Evolutionary conservation across 1,140 invertebrate species (phyloP).

Genomic region (Chironomus striatipennis): DNA sequence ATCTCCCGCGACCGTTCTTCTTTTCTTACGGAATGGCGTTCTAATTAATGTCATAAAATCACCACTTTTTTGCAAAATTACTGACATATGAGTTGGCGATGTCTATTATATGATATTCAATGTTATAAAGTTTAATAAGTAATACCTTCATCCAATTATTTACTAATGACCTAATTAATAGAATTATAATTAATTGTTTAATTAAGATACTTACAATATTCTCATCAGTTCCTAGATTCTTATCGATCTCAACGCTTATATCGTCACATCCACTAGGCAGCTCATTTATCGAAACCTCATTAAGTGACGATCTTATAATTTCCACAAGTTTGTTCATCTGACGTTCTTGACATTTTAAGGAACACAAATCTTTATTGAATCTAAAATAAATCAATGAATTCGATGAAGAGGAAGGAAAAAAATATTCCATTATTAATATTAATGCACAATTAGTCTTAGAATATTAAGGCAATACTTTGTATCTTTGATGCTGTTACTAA

Average conservation of each 20-base stretch:
- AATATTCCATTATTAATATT: constrained; percentile 19
- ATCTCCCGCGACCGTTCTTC: constrained; percentile 34
- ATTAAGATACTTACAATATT: constrained; percentile 5
- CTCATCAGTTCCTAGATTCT: neutral
- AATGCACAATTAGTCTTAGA: neutral
- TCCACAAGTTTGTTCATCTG: constrained; percentile 71
- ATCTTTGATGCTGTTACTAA: constrained; percentile 44
- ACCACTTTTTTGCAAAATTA: constrained; percentile 30
- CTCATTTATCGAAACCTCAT: constrained; percentile 76
- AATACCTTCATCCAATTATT: too few species aligned
- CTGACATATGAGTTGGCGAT: neutral
- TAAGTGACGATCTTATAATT: constrained; percentile 71
- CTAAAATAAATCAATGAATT: constrained; percentile 28
- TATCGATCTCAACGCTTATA: constrained; percentile 24
- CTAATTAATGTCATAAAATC: constrained; percentile 36
- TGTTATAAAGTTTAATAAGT: too few species aligned
- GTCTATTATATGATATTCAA: neutral
- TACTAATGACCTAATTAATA: too few species aligned
- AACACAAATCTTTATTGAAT: constrained; percentile 44
- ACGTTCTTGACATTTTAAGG: constrained; percentile 66
- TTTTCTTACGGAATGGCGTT: constrained; percentile 36
- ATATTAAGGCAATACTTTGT: constrained; percentile 29
- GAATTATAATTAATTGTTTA: neutral
- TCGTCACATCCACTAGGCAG: constrained; percentile 74
- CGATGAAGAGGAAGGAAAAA: neutral